Evolutionary conservation across 2,888 invertebrate species (phyloP), one percentile per base, ranked within the genome.

Genomic region (Phytoseiulus persimilis): DNA sequence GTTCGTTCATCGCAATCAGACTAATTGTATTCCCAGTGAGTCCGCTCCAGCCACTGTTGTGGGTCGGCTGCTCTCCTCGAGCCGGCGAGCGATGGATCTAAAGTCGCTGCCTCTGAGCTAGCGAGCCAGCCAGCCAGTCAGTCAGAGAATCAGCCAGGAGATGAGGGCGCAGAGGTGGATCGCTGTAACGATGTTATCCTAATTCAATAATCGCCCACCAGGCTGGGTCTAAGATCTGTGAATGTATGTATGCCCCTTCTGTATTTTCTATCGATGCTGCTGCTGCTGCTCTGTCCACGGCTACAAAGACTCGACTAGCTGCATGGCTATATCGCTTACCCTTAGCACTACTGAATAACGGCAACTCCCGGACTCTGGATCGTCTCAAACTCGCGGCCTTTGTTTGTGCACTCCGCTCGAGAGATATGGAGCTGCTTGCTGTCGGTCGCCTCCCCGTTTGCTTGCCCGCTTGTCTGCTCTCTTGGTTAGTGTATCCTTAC

Each of bases 151-250:
- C 65, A 3, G 65, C 14, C 11, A 14, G 65, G 14, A 65, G 65
- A 65, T 14, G 28, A 28, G 65, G 65, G 65, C 65, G 65, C 65
- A 65, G 65, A 65, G 65, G 65, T 65, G 65, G 65, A 65, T 65
- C 65, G 65, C 6, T 87, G 87, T 87, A 87, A 87, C 87, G 87
- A 87, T 33, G 87, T 87, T 87, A 87, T 33, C 45, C 87, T 87
- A 87, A 87, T 33, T 87, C 87, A 87, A 87, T 87, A 87, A 87
- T 87, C 28, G 45, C 33, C 87, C 87, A 65, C 65, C 65, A 65
- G 65, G 65, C 65, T 65, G 65, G 65, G 18, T 65, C 65, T 65
- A 28, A 65, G 65, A 65, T 65, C 65, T 65, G 65, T 65, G 65
- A 65, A 65, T 65, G 65, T 65, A 65, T 65, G 65, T 65, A 65